A percentile compares a stretch with the other conserved stretches of the same genome.
phyloP scores from a whole-genome alignment of 2,888 invertebrate genomes.

The Dione juno region DNA sequence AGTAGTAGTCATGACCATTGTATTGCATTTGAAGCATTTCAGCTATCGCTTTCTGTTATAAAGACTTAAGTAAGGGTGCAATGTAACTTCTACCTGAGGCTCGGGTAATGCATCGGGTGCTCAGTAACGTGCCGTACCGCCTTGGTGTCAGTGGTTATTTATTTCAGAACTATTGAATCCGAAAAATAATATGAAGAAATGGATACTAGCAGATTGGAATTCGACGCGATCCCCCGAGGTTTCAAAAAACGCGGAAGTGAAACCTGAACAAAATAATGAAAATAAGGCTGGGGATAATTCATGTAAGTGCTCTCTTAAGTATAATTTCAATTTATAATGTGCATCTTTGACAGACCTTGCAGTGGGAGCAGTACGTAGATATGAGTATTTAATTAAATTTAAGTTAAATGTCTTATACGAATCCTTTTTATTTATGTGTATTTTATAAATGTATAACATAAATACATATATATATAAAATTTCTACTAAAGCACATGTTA shows the following conservation, averaged over 20 bases:
- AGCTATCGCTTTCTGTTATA: too few species aligned
- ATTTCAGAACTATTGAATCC: conserved; percentile 45
- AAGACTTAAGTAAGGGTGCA: conserved; percentile 73
- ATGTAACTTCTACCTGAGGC: conserved; percentile 75
- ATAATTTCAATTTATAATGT: not conserved
- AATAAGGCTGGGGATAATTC: conserved; percentile 18
- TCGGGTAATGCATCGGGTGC: conserved; percentile 40
- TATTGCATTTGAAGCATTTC: too few species aligned
- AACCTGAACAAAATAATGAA: conserved; percentile 31
- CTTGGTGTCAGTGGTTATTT: conserved; percentile 35
- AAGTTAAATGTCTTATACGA: conserved; percentile 2
- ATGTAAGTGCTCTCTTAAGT: conserved; percentile 35
- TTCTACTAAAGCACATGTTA: not conserved
- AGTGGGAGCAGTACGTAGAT: not conserved
- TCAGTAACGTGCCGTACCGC: conserved; percentile 38
- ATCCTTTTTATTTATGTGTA: not conserved
- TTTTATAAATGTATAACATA: not conserved
- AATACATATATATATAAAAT: not conserved
- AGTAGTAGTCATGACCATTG: too few species aligned
- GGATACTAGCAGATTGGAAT: conserved; percentile 67
- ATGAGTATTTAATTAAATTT: not conserved
- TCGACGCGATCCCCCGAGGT: conserved; percentile 42
- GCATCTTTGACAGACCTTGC: not conserved
- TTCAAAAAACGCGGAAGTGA: conserved; percentile 39
- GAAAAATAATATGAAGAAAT: conserved; percentile 59